Base-by-base conservation (phyloP, 2,113 vertebrate genomes). In the Percina caprodes region DNA sequence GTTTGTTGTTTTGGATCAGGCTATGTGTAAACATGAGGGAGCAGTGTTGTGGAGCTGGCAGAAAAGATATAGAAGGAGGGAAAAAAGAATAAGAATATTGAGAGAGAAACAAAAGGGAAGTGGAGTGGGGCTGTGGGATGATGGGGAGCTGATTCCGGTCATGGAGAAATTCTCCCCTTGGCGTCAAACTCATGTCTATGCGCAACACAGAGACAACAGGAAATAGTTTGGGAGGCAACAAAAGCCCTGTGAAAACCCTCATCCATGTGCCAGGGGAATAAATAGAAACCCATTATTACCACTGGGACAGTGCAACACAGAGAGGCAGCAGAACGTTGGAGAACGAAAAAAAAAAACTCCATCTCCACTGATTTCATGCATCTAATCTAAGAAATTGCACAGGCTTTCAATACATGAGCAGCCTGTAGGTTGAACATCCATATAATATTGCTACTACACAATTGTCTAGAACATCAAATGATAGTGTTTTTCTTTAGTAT, bases 11-110 rank as follows among this genome's bases (percentile, higher is more conserved):
- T 80, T 69, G 42, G 86, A 90, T 87, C 80, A 79, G 79, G 74
- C 81, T 60, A 71, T 83, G 78, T 85, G 88, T 87, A 92, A 92
- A 92, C 90, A 92, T 77, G 84, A 90, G 87, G 69, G 78, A 85
- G 80, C 80, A 55, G 78, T 18, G 72, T 54, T 75, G 85, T 35
- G 59, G 70, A 82, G 76, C 96, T 96, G 94, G 12, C 82, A 85
- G 88, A 84, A 10, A 16, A 79, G 78, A 86, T 70, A 70, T 67
- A 82, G 46, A 74, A 49, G 54, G 51, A 80, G 55, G 3, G 12
- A 13, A 42, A 60, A 68, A 66, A 72, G 69, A 83, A 84, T 54
- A 60, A 70, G 62, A 86, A 78, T 63, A 63, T 9, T 56, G 82
- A 81, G 61, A 74, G 56, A 62, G 67, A 86, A 82, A 86, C 56